These are phyloP conservation scores for Agrochola lychnidis DNA, from an alignment of 2,888 invertebrate genomes.

Conservation along the genomic window DNA sequence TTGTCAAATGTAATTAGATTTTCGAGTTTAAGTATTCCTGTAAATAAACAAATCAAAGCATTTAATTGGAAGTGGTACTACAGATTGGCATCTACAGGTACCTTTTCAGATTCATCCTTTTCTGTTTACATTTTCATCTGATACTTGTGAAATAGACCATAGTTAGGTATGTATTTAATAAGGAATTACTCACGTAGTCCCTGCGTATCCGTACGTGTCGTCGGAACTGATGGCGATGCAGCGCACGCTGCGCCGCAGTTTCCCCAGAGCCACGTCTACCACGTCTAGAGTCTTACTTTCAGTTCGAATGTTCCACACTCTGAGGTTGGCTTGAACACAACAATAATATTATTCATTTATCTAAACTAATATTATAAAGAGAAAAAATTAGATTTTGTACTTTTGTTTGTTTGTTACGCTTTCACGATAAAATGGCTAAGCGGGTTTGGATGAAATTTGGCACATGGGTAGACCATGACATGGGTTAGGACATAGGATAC, in stretches of 20 bases:
- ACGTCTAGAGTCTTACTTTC: slow-evolving; percentile 93
- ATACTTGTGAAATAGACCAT: not conserved
- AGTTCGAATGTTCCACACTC: slow-evolving; percentile 94
- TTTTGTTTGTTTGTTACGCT: no score
- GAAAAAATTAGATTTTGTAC: no score
- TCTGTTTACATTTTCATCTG: not conserved
- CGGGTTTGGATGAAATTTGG: no score
- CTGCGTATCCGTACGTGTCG: slow-evolving; percentile 95
- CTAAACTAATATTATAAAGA: no score
- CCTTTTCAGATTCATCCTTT: no score
- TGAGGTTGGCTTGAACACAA: slow-evolving; percentile 89
- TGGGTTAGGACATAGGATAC: no score
- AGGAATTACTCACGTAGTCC: slow-evolving; percentile 94
- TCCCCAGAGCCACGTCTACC: slow-evolving; percentile 94
- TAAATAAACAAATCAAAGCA: no score
- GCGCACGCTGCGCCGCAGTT: slow-evolving; percentile 94
- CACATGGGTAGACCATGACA: no score
- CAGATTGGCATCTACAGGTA: not conserved
- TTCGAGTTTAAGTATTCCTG: no score
- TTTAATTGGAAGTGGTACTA: no score
- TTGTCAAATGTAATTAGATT: no score
- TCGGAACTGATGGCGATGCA: slow-evolving; percentile 93
- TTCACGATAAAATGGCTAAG: no score
- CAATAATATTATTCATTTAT: not conserved
- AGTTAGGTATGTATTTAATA: not conserved